Percentiles rank a stretch among this genome's conserved stretches.
These are phyloP conservation scores for Passer montanus DNA, from an alignment of 2,113 vertebrate genomes.

Conservation along the genomic window DNA sequence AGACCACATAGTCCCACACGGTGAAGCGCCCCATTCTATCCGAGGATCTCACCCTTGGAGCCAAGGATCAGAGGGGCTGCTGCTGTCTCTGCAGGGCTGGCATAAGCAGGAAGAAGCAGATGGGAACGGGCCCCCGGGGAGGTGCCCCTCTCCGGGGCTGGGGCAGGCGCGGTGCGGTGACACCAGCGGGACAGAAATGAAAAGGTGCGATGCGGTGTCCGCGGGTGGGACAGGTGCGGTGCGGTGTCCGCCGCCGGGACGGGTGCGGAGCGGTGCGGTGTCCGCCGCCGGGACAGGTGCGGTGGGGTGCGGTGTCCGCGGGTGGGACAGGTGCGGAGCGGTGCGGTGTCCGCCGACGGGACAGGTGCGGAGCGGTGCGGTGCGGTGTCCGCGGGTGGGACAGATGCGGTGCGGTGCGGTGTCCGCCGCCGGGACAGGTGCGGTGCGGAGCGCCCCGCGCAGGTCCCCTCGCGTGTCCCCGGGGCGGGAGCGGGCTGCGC, in stretches of 20 bases:
- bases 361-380: no score
- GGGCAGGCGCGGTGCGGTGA: background rate
- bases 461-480: background rate
- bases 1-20: slow-evolving; percentile 90
- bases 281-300: background rate
- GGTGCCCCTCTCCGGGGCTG: background rate
- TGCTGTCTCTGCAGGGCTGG: background rate
- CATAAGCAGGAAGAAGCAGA: background rate
- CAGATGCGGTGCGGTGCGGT: background rate
- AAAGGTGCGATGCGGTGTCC: background rate
- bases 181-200: background rate
- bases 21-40: slow-evolving; percentile 67
- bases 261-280: background rate
- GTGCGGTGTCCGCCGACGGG: no score
- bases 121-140: background rate
- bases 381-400: background rate
- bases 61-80: background rate
- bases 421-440: background rate
- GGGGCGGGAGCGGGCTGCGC: no score
- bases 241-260: background rate
- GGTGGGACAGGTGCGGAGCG: background rate
- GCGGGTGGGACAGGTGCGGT: fast-evolving
- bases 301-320: background rate
- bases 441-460: background rate
- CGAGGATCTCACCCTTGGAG: background rate